Evolutionary conservation across 2,113 vertebrate genomes (phyloP).

Genomic region (Chiloscyllium plagiosum): DNA sequence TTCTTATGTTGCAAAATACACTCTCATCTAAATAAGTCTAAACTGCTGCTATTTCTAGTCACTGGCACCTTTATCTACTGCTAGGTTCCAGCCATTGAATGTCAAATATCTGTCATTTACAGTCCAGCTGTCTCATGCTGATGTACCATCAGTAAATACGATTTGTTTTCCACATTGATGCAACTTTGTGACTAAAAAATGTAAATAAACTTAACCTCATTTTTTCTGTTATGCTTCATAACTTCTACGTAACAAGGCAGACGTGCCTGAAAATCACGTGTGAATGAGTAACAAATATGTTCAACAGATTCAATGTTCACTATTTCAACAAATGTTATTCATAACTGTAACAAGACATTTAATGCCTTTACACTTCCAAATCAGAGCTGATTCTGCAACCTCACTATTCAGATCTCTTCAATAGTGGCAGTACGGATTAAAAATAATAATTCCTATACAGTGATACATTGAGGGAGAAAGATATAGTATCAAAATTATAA

Average conservation of each 20-base stretch:
- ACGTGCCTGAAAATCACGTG: background rate
- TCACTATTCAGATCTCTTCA: background rate
- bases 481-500: background rate
- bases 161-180: background rate
- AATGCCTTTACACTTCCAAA: background rate
- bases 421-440: background rate
- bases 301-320: background rate
- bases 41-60: background rate
- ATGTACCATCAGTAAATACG: background rate
- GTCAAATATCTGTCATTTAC: background rate
- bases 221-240: background rate
- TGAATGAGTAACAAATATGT: background rate
- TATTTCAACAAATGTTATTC: background rate
- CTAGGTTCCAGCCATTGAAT: background rate
- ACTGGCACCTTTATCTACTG: background rate
- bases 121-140: background rate
- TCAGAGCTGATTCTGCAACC: background rate
- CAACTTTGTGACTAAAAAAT: background rate
- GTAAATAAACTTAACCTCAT: background rate
- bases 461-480: background rate
- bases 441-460: background rate
- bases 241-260: background rate
- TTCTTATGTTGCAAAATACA: background rate
- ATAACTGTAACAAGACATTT: background rate
- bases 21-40: background rate